Percentiles rank a stretch among this genome's conserved stretches.
These are phyloP conservation scores for Allobates femoralis DNA, from an alignment of 2,797 vertebrate species.

Conservation along the genomic window DNA sequence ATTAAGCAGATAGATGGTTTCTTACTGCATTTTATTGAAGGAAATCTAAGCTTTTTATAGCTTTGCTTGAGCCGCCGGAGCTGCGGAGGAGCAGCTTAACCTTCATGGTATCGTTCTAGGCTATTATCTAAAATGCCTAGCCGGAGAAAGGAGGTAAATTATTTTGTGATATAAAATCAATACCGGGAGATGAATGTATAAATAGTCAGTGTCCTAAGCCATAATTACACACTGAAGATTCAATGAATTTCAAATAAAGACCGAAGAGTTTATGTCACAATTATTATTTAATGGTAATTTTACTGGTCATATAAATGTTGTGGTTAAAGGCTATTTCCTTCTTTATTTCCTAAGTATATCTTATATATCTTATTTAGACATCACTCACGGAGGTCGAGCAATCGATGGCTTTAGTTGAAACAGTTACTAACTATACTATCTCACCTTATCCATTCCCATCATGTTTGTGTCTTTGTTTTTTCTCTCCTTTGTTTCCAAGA, in stretches of 20 bases:
- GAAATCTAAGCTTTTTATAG: slow-evolving; percentile 24
- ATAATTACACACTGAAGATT: slow-evolving; percentile 52
- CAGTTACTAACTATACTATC: not conserved
- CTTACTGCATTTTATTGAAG: slow-evolving; percentile 42
- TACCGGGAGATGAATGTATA: slow-evolving; percentile 28
- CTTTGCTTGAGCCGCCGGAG: slow-evolving; percentile 13
- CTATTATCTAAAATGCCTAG: slow-evolving; percentile 49
- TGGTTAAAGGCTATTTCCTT: not conserved
- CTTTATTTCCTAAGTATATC: not conserved
- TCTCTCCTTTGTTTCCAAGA: no score
- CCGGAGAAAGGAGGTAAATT: slow-evolving; percentile 15
- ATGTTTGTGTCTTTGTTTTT: no score
- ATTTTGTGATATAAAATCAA: slow-evolving; percentile 54
- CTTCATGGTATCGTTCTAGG: slow-evolving; percentile 40
- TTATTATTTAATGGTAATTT: slow-evolving; percentile 17
- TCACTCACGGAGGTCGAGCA: not conserved
- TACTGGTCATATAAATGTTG: slow-evolving; percentile 10
- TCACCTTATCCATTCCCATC: not conserved
- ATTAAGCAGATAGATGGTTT: slow-evolving; percentile 48
- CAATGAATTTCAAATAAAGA: slow-evolving; percentile 46
- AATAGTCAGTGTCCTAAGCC: slow-evolving; percentile 31
- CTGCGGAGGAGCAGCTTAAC: slow-evolving; percentile 51
- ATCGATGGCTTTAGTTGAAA: not conserved
- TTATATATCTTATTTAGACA: not conserved
- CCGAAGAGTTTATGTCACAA: slow-evolving; percentile 25